These are phyloP conservation scores for Peromyscus aztecus DNA, from an alignment of 2,797 vertebrate genomes.

Conservation along the genomic window DNA sequence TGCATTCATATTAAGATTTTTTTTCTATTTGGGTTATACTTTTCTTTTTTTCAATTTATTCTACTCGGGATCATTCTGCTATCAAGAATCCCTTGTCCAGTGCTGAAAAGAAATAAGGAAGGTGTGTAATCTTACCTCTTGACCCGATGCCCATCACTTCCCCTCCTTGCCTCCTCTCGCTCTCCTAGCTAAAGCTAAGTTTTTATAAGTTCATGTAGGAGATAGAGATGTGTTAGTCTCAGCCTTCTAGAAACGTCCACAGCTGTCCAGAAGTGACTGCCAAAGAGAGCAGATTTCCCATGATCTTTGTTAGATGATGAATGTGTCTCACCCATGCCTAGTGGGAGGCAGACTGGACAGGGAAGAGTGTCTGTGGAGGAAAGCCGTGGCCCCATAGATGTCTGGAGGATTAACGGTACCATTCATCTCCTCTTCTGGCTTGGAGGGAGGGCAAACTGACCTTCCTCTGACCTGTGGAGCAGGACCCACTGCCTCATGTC, in stretches of 20 bases:
- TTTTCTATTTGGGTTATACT: constrained; percentile 29
- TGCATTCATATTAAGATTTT: not conserved
- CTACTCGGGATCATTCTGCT: not conserved
- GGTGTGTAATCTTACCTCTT: not conserved
- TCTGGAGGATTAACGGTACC: not conserved
- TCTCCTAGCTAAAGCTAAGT: not conserved
- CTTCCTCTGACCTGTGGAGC: not conserved
- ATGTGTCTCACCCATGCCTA: not conserved
- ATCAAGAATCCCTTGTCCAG: not conserved
- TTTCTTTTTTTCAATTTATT: constrained; percentile 15
- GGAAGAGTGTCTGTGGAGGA: not conserved
- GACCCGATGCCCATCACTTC: not conserved
- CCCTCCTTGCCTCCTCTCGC: not conserved
- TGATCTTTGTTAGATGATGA: not conserved
- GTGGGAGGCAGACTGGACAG: not conserved
- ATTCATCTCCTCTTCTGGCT: not conserved
- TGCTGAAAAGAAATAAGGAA: not conserved
- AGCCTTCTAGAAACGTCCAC: not conserved
- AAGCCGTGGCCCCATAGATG: not conserved
- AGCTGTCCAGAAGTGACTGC: not conserved
- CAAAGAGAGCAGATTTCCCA: not conserved
- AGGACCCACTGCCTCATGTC: not conserved
- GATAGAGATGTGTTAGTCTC: not conserved
- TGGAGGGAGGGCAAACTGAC: not conserved
- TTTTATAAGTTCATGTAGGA: not conserved